These are phyloP conservation scores for Hydrotaea diabolus DNA, from an alignment of 2,888 invertebrate species.

Conservation along the genomic window DNA sequence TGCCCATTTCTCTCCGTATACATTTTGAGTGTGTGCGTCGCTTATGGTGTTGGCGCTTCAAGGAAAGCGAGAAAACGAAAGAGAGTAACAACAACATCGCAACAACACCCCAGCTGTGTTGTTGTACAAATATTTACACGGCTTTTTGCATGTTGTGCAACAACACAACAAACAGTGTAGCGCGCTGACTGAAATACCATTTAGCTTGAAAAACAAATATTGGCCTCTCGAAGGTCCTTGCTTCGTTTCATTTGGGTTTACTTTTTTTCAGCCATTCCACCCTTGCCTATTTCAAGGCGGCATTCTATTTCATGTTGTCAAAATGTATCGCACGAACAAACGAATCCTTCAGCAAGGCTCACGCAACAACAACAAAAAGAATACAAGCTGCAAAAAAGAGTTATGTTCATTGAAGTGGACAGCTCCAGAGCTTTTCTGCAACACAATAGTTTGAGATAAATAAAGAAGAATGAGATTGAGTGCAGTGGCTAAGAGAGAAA, in stretches of 20 bases:
- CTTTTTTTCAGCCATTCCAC: too few species aligned
- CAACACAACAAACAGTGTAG: background rate
- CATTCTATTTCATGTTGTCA: slow-evolving; percentile 9
- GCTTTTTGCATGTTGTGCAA: slow-evolving; percentile 2
- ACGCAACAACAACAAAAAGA: slow-evolving; percentile 3
- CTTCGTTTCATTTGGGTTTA: slow-evolving; percentile 39
- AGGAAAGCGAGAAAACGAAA: too few species aligned
- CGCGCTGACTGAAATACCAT: background rate
- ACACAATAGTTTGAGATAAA: background rate
- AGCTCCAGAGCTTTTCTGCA: slow-evolving; percentile 16
- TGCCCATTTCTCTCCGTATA: background rate
- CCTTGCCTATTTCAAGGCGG: background rate
- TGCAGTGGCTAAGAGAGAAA: background rate
- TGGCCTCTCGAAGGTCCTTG: slow-evolving; percentile 37
- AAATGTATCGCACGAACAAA: background rate
- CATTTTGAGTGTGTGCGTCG: background rate
- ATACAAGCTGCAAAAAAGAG: slow-evolving; percentile 22
- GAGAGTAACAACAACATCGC: background rate
- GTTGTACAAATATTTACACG: slow-evolving; percentile 16
- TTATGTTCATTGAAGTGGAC: slow-evolving; percentile 13
- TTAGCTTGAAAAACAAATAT: slow-evolving; percentile 2
- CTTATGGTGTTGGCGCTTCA: too few species aligned
- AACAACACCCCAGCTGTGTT: background rate
- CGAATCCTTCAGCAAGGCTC: slow-evolving; percentile 25
- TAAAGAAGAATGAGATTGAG: background rate